Evolutionary conservation across 1,140 invertebrate species (phyloP).

Genomic region (Metopolophium dirhodum): DNA sequence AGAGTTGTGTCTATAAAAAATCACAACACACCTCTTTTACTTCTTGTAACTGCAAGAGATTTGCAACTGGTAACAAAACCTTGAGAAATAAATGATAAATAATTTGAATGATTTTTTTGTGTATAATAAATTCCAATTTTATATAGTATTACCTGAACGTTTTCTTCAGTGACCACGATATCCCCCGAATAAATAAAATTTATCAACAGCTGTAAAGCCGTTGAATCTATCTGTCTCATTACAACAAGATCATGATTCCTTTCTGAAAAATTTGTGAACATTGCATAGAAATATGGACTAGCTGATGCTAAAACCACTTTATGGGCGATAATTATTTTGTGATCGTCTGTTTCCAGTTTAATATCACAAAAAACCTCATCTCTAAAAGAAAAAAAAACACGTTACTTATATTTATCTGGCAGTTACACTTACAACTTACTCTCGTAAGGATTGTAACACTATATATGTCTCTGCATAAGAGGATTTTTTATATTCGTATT

Average conservation of each 20-base stretch:
- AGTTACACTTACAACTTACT: no score
- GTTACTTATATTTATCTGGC: no score
- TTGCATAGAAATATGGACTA: slow-evolving; percentile 92
- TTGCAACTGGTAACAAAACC: slow-evolving; percentile 84
- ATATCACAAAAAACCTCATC: slow-evolving; percentile 78
- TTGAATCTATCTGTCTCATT: slow-evolving; percentile 82
- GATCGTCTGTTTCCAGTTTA: no score
- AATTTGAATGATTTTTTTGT: background rate
- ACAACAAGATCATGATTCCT: slow-evolving; percentile 78
- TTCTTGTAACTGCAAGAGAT: slow-evolving; percentile 88
- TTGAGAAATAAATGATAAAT: slow-evolving; percentile 18
- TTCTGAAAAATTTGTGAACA: slow-evolving; percentile 87
- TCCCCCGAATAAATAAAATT: slow-evolving; percentile 92
- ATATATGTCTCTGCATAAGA: slow-evolving; percentile 68
- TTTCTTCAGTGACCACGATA: slow-evolving; percentile 90
- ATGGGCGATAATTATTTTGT: no score
- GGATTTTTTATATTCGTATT: no score
- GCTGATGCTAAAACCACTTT: no score
- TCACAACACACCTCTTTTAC: slow-evolving; percentile 92
- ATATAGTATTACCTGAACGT: slow-evolving; percentile 76
- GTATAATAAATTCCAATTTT: background rate
- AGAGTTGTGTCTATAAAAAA: slow-evolving; percentile 88
- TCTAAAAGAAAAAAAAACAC: no score
- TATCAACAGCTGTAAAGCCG: slow-evolving; percentile 78
- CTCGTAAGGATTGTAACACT: no score